Evolutionary conservation across 1,140 invertebrate species (phyloP), one percentile per base, ranked within the genome.

Genomic region (Pseudomyrmex pallidus): DNA sequence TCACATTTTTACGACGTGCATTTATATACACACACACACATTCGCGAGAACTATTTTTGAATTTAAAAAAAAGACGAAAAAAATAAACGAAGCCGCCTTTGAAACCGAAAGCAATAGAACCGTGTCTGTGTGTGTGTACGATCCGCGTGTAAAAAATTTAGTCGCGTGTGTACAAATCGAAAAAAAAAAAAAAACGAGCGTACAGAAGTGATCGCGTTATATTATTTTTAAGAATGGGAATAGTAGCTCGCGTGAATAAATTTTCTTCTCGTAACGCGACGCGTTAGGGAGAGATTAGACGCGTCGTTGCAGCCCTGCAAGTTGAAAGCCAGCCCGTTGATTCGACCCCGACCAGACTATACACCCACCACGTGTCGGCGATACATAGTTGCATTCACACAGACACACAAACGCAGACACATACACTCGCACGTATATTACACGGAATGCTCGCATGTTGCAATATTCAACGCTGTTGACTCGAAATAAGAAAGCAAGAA

Each of bases 401-500:
- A 35, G 35, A 35, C 35, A 17, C 7, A 46, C 57, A 48, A 1
- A 2, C 57, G 74, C 48, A 76, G 17, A 82, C 44, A 74, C 48
- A 20, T 22, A 17, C 44, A 61, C 54, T 13, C 7, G 2, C 5
- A 72, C 5, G 44, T 48, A 76, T 56, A 83, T 64, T 56, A 62
- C 70, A 74, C 70, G 78, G 78, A 82, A 73, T 74, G 78, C 57
- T 82, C 48, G 78, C 68, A 74, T 22, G 59, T 54, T 82, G 59
- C 70, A 82, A 82, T 82, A 82, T 74, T 74, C 68, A 82, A 70
- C 54, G n/a, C 20, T 82, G 59, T 61, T 63, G 78, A 82, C 68
- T 62, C 57, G 78, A 82, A 74, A 56, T 63, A 74, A 82, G 35
- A 80, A n/a, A 68, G 46, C 44, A 17, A 64, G 67, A 64, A 44